phyloP scores from a whole-genome alignment of 1,140 invertebrate species.

The Andricus grossulariae region DNA sequence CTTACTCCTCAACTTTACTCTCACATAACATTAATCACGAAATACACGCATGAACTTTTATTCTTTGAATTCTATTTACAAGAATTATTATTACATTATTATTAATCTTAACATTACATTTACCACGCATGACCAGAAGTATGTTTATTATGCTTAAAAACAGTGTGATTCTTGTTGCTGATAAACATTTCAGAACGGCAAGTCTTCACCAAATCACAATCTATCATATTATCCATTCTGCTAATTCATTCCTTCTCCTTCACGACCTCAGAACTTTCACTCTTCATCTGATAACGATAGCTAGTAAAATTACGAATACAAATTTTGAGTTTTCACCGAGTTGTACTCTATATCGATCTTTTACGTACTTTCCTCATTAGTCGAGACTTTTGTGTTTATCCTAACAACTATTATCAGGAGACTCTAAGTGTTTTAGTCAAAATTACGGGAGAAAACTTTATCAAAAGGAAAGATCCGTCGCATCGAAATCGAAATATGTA shows the following conservation, averaged over 20 bases:
- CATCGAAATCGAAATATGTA: neutral
- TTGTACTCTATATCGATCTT: neutral
- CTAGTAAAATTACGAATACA: neutral
- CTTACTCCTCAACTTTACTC: neutral
- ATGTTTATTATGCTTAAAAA: slow-evolving; percentile 20
- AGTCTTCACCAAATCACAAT: slow-evolving; percentile 1
- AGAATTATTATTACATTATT: slow-evolving; percentile 29
- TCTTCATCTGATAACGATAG: neutral
- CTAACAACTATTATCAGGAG: neutral
- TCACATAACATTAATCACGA: neutral
- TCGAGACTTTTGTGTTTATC: neutral
- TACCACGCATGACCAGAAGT: slow-evolving; percentile 25
- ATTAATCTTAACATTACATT: slow-evolving; percentile 7
- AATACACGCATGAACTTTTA: slow-evolving; percentile 27
- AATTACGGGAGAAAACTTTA: neutral
- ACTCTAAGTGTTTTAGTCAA: neutral
- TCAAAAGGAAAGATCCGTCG: slow-evolving; percentile 11
- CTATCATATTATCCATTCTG: neutral
- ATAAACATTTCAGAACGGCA: slow-evolving; percentile 24
- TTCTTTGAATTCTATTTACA: slow-evolving; percentile 26
- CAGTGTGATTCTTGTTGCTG: slow-evolving; percentile 4
- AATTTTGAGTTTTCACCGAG: neutral
- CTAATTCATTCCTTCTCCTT: neutral
- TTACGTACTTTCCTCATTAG: neutral
- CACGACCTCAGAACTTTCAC: neutral